Percentiles rank a stretch among this genome's conserved stretches.
Evolutionary conservation across 2,888 invertebrate genomes (phyloP).

Genomic region (Philereme transversata): DNA sequence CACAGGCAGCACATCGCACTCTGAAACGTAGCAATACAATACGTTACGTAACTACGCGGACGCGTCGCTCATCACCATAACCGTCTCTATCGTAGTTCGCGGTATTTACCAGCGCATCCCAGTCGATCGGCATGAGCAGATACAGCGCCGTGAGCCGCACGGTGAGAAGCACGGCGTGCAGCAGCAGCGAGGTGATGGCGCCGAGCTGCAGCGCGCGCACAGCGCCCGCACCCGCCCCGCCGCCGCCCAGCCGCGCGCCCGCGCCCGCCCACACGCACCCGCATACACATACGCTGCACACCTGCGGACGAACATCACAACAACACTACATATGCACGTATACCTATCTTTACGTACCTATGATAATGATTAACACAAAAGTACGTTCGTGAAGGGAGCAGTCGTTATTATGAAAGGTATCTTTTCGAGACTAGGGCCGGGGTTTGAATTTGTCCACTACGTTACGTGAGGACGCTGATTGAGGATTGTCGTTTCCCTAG

Average conservation of each 20-base stretch:
- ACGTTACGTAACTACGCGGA: neutral
- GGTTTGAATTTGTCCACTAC: no score
- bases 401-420: no score
- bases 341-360: no score
- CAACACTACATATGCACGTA: no score
- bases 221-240: slow-evolving; percentile 69
- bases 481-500: no score
- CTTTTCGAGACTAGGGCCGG: no score
- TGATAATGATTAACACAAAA: no score
- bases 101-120: slow-evolving; percentile 55
- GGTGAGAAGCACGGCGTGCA: slow-evolving; percentile 64
- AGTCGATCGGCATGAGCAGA: slow-evolving; percentile 72
- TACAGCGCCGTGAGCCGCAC: slow-evolving; percentile 69
- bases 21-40: slow-evolving; percentile 30
- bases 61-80: neutral
- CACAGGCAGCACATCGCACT: slow-evolving; percentile 49
- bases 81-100: no score
- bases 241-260: slow-evolving; percentile 54
- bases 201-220: slow-evolving; percentile 68
- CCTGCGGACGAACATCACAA: slow-evolving; percentile 45
- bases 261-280: slow-evolving; percentile 59
- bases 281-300: slow-evolving; percentile 50
- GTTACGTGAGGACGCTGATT: no score
- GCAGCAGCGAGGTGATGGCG: slow-evolving; percentile 66
- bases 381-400: no score